These are phyloP conservation scores for Achroia grisella DNA, from an alignment of 1,140 invertebrate genomes.

Conservation along the genomic window DNA sequence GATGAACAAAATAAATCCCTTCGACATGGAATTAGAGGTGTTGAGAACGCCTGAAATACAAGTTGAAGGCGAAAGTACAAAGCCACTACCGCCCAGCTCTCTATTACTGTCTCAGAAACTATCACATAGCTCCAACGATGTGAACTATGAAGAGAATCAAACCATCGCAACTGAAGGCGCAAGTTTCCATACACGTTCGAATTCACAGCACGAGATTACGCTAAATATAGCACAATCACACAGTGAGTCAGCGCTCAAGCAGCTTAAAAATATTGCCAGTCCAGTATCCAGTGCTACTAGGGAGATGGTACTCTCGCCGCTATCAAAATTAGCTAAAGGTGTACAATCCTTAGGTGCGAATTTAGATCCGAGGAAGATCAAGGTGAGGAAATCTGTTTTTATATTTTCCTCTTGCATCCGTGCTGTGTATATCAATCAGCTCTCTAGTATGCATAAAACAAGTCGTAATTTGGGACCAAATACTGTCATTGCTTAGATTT, in stretches of 20 bases:
- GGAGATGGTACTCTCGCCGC: slow-evolving; percentile 82
- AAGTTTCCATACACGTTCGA: slow-evolving; percentile 74
- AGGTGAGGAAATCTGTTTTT: slow-evolving; percentile 47
- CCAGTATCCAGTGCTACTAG: slow-evolving; percentile 78
- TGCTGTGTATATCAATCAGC: too few species aligned
- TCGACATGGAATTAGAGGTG: slow-evolving; percentile 43
- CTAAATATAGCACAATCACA: slow-evolving; percentile 84
- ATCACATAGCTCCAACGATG: slow-evolving; percentile 81
- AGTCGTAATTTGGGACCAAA: too few species aligned
- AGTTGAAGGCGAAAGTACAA: slow-evolving; percentile 68
- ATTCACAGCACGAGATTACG: slow-evolving; percentile 77
- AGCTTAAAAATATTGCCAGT: slow-evolving; percentile 79
- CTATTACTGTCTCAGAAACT: slow-evolving; percentile 76
- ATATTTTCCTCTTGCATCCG: too few species aligned
- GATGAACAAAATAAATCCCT: slow-evolving; percentile 72
- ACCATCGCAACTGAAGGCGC: slow-evolving; percentile 18
- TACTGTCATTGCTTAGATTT: too few species aligned
- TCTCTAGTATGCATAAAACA: too few species aligned
- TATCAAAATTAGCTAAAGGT: slow-evolving; percentile 88
- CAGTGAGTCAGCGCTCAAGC: slow-evolving; percentile 84
- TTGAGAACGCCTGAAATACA: slow-evolving; percentile 59
- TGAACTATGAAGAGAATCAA: slow-evolving; percentile 57
- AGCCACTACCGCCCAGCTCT: slow-evolving; percentile 68
- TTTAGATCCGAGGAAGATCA: slow-evolving; percentile 86
- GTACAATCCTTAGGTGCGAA: slow-evolving; percentile 88